A percentile compares a stretch with the other conserved stretches of the same genome.
These are phyloP conservation scores for Chrosomus eos DNA, from an alignment of 2,797 vertebrate species.

Conservation along the genomic window DNA sequence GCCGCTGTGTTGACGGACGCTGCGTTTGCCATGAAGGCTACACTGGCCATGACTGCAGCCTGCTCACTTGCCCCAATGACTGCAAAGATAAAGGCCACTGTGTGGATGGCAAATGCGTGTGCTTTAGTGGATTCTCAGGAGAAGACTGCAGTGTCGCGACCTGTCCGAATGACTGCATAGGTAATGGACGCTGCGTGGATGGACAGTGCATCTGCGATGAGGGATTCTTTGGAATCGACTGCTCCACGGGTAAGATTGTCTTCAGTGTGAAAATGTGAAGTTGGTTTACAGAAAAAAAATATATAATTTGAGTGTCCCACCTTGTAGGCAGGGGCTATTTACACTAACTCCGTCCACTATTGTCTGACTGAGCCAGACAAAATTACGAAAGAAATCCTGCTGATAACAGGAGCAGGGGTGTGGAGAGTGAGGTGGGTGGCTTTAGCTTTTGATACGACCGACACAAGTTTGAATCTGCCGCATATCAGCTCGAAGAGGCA, in stretches of 20 bases:
- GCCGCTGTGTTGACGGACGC: conserved; percentile 79
- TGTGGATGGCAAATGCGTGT: conserved; percentile 81
- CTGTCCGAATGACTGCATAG: conserved; percentile 82
- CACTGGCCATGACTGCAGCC: conserved; percentile 81
- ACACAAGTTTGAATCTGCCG: neutral
- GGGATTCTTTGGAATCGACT: conserved; percentile 83
- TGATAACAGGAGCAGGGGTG: neutral
- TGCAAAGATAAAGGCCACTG: conserved; percentile 86
- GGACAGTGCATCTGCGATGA: conserved; percentile 84
- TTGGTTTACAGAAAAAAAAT: no score
- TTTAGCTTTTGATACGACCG: neutral
- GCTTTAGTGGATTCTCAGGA: conserved; percentile 77
- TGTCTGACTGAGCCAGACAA: neutral
- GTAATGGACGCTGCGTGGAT: conserved; percentile 83
- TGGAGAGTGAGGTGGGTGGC: neutral
- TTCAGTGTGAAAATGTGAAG: neutral
- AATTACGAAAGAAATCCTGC: neutral
- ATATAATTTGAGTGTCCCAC: neutral
- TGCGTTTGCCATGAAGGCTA: conserved; percentile 83
- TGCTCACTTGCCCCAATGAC: conserved; percentile 76
- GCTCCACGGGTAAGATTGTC: conserved; percentile 75
- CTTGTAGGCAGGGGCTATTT: neutral
- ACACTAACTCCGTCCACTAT: neutral
- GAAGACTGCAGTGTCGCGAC: conserved; percentile 81
- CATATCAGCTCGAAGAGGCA: neutral